Percentiles rank a stretch among this genome's conserved stretches.
Conservation (phyloP, 2,888 invertebrate species). For the Eremobia ochroleuca region DNA sequence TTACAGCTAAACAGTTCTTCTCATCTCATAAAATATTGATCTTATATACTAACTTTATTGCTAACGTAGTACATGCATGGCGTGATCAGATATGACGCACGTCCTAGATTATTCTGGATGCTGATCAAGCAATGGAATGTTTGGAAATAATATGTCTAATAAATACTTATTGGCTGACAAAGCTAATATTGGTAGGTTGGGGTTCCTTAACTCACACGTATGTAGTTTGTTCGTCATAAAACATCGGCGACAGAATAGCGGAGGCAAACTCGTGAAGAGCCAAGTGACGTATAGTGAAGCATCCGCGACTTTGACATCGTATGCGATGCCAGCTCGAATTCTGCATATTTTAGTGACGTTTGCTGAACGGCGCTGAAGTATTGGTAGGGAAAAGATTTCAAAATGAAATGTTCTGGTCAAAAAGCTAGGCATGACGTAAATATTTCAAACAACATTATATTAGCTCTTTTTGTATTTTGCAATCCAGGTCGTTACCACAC, state of each 20-base stretch:
- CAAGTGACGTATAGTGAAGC: conserved; percentile 29
- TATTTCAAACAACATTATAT: not conserved
- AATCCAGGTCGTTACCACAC: not conserved
- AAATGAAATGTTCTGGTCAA: not conserved
- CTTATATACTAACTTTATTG: too few relatives aligned
- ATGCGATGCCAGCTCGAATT: conserved; percentile 17
- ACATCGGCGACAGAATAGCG: conserved; percentile 34
- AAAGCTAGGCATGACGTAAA: not conserved
- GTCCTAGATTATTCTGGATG: too few relatives aligned
- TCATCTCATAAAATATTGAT: too few relatives aligned
- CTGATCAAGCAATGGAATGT: too few relatives aligned
- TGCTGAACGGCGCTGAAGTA: not conserved
- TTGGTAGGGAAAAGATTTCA: conserved; percentile 11
- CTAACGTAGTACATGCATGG: too few relatives aligned
- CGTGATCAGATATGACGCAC: too few relatives aligned
- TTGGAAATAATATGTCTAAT: too few relatives aligned
- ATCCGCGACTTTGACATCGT: conserved; percentile 18
- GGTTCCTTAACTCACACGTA: too few relatives aligned
- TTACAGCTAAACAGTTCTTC: too few relatives aligned
- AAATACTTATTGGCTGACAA: too few relatives aligned
- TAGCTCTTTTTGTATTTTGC: not conserved
- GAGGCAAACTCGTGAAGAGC: conserved; percentile 45
- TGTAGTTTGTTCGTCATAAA: conserved; percentile 46
- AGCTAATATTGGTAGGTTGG: too few relatives aligned
- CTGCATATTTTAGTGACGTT: conserved; percentile 34